Conservation (phyloP, 2,888 invertebrate genomes). For the Tetranychus truncatus region DNA sequence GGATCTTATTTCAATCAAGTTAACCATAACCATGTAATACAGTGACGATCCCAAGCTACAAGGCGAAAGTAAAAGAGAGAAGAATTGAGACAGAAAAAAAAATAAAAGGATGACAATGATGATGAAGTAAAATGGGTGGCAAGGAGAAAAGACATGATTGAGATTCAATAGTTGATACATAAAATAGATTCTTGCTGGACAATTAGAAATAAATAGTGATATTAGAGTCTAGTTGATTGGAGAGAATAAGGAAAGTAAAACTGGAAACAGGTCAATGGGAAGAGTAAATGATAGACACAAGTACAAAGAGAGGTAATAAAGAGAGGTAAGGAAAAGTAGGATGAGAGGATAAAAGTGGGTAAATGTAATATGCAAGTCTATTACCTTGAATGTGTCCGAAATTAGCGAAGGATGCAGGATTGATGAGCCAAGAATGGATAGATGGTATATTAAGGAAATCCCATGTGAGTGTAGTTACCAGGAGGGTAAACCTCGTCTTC, state of each 20-base stretch:
- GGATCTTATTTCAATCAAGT: slow-evolving; percentile 1
- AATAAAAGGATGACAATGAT: neutral
- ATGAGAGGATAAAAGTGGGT: neutral
- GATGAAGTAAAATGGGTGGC: too few species aligned
- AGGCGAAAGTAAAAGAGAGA: neutral
- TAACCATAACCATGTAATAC: neutral
- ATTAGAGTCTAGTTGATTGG: too few species aligned
- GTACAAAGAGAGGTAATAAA: neutral
- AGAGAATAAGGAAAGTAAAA: neutral
- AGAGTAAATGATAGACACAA: neutral
- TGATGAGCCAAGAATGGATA: neutral
- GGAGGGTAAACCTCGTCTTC: neutral
- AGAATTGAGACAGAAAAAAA: neutral
- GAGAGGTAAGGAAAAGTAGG: neutral
- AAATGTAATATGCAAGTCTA: neutral
- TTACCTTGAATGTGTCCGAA: neutral
- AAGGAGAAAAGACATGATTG: too few species aligned
- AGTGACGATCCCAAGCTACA: neutral
- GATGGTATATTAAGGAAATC: neutral
- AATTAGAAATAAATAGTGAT: too few species aligned
- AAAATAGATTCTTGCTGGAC: too few species aligned
- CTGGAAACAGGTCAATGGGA: neutral
- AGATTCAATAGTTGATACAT: too few species aligned
- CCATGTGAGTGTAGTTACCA: neutral
- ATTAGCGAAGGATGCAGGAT: neutral